Conservation (phyloP, 1,140 invertebrate species). For the Dendrolimus kikuchii region DNA sequence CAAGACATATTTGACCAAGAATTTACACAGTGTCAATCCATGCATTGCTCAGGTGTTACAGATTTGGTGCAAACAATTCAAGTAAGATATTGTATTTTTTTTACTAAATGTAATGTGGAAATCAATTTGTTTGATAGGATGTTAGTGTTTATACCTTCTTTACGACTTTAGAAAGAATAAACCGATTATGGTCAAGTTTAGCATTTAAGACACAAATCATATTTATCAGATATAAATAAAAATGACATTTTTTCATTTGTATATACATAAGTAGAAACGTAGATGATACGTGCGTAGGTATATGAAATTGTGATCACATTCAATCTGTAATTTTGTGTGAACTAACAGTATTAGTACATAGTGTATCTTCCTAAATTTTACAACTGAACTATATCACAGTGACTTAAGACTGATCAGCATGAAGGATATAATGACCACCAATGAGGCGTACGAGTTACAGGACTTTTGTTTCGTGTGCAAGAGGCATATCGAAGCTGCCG, state of each 20-base stretch:
- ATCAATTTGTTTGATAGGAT: too few relatives aligned
- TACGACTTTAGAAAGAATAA: too few relatives aligned
- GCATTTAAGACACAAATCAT: neutral
- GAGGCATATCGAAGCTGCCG: slow-evolving; percentile 74
- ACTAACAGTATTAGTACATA: too few relatives aligned
- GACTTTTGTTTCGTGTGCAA: slow-evolving; percentile 74
- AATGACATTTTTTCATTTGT: too few relatives aligned
- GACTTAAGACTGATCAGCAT: slow-evolving; percentile 65
- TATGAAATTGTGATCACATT: too few relatives aligned
- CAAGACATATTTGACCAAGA: slow-evolving; percentile 64
- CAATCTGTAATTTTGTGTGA: too few relatives aligned
- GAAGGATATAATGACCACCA: slow-evolving; percentile 68
- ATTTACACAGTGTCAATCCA: slow-evolving; percentile 86
- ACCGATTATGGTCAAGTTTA: too few relatives aligned
- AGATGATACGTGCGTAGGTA: too few relatives aligned
- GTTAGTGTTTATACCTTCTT: too few relatives aligned
- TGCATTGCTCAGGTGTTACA: slow-evolving; percentile 86
- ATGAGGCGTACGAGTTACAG: slow-evolving; percentile 75
- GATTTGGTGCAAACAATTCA: slow-evolving; percentile 86
- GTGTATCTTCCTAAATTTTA: too few relatives aligned
- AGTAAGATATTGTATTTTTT: slow-evolving; percentile 67
- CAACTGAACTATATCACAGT: slow-evolving; percentile 20
- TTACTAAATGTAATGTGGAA: neutral
- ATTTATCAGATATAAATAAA: too few relatives aligned
- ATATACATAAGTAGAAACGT: too few relatives aligned